Evolutionary conservation across 1,140 invertebrate genomes (phyloP).

Genomic region (Drosophila navojoa): DNA sequence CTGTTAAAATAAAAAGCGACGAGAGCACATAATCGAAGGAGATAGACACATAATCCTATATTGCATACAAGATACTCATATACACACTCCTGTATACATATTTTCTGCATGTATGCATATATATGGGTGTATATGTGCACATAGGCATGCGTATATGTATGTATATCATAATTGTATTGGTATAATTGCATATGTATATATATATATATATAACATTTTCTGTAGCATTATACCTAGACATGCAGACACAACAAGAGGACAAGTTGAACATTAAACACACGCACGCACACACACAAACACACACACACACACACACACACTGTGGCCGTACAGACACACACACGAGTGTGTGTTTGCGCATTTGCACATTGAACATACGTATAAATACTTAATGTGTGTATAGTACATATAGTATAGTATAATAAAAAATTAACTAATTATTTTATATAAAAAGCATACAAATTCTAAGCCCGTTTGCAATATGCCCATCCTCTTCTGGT

Average conservation of each 20-base stretch:
- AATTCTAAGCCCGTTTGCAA: constrained; percentile 50
- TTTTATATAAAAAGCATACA: constrained; percentile 67
- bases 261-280: constrained; percentile 4
- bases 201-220: constrained; percentile 27
- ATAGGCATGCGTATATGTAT: constrained; percentile 8
- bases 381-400: constrained; percentile 21
- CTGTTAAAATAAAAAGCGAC: constrained; percentile 27
- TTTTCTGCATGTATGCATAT: constrained; percentile 21
- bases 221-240: constrained; percentile 30
- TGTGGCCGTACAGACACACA: neutral
- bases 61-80: neutral
- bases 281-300: neutral
- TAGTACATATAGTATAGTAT: constrained; percentile 12
- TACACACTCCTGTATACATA: neutral
- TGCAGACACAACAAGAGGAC: constrained; percentile 31
- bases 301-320: neutral
- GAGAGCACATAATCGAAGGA: constrained; percentile 12
- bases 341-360: neutral
- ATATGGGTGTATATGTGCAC: constrained; percentile 1
- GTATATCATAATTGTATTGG: constrained; percentile 40
- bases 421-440: constrained; percentile 75
- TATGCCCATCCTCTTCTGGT: constrained; percentile 12
- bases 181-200: constrained; percentile 33
- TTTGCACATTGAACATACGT: constrained; percentile 24
- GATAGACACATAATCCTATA: constrained; percentile 30